Base-by-base conservation (phyloP, 2,113 vertebrate genomes). In the Dolichotis patagonum region DNA sequence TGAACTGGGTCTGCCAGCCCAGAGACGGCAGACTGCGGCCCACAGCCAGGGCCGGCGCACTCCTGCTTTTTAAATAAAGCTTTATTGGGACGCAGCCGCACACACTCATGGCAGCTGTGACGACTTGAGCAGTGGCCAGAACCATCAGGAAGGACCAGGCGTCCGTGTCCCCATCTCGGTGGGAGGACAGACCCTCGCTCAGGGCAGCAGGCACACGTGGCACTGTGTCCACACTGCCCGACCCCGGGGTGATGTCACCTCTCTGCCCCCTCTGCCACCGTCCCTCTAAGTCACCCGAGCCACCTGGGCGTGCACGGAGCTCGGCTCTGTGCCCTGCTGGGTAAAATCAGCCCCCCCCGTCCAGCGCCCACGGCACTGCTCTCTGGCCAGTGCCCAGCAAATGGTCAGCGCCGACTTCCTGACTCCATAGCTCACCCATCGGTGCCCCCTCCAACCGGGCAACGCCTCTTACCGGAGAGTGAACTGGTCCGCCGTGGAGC, bases 401-500 rank as follows among this genome's bases (percentile, higher is more conserved):
- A 3, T 2, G 69, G 12, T 41, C 41, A 3, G 1, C 20, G 13
- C 54, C 67, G 35, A 5, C 13, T 22, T 20, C 24, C 26, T 1
- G 4, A 19, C 17, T 6, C 17, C 16, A 12, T 22, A 2, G 10
- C 16, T 14, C 41, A 5, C 0, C 1, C 32, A 4, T 0, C 0
- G 14, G 49, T 7, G 3, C 0, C 2, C 67, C 35, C 11, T 4
- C 69, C 5, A 0, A 12, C 43, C 85, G 19, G 0, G 1, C 82
- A 5, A 8, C 6, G 41, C 62, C 4, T 30, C 99, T 98, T 98
- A 99, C 99, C 99, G 99, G 56, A 99, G 96, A 0, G 99, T 99
- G 97, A 99, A 99, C 97, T 99, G 99, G 63, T 99, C 99, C 65
- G 96, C 98, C 52, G 97, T 95, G 0, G 99, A 99, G 83, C 98